Percentiles rank a stretch among this genome's conserved stretches.
Conservation (phyloP, 30 jellyfish, hydroid and myxozoan species). For the Aurelia coerulea region DNA sequence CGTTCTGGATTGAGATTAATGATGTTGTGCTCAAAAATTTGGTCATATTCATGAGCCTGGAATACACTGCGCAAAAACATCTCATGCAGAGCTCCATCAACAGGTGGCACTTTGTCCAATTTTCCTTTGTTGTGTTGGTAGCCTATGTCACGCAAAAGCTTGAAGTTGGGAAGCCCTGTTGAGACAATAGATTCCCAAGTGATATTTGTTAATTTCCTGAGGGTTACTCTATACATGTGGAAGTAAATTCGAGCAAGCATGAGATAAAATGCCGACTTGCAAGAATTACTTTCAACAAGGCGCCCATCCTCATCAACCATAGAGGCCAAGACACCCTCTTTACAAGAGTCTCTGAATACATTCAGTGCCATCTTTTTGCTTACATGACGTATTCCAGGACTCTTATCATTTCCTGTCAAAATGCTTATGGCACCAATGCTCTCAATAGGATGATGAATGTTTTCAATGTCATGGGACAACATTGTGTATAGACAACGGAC, state of each 20-base stretch:
- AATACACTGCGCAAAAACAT: slow-evolving; percentile 3
- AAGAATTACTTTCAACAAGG: neutral
- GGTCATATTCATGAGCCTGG: slow-evolving; percentile 17
- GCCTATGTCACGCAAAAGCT: slow-evolving; percentile 24
- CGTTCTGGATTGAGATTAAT: neutral
- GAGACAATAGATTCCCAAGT: slow-evolving; percentile 9
- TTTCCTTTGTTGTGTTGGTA: slow-evolving; percentile 26
- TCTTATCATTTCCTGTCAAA: slow-evolving; percentile 60
- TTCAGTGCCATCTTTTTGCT: slow-evolving; percentile 17
- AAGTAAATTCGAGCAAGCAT: slow-evolving; percentile 14
- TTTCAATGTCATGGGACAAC: neutral
- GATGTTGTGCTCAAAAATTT: neutral
- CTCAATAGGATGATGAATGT: slow-evolving; percentile 3
- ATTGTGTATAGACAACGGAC: too few species aligned
- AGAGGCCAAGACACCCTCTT: slow-evolving; percentile 1
- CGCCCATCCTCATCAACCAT: slow-evolving; percentile 13
- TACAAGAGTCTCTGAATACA: slow-evolving; percentile 32
- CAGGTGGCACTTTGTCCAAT: slow-evolving; percentile 34
- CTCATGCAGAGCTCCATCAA: slow-evolving; percentile 35
- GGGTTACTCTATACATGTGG: slow-evolving; percentile 7
- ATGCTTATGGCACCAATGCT: slow-evolving; percentile 55
- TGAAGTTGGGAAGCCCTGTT: neutral
- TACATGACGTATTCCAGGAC: slow-evolving; percentile 39
- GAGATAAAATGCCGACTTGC: neutral
- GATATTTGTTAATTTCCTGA: neutral